phyloP scores from a whole-genome alignment of 2,888 invertebrate genomes.

The Agriopis leucophaearia region DNA sequence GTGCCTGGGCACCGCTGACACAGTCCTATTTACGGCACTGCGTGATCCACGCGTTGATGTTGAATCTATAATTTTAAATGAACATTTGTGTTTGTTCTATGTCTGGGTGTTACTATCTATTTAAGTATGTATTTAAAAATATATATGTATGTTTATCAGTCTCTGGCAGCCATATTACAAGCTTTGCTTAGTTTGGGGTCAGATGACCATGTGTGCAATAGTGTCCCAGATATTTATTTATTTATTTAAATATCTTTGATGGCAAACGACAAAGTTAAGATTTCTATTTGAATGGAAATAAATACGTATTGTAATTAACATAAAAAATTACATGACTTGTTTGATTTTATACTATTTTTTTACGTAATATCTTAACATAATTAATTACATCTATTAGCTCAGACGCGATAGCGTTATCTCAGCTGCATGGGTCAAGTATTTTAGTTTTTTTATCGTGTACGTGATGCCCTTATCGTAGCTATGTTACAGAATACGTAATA shows the following conservation, averaged over 20 bases:
- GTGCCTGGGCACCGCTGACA: no score
- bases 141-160: no score
- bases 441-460: conserved; percentile 61
- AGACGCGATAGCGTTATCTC: conserved; percentile 41
- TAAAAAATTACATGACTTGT: background rate
- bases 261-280: background rate
- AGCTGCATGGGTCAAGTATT: conserved; percentile 53
- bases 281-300: background rate
- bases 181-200: no score
- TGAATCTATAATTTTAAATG: no score
- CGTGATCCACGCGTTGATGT: no score
- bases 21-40: no score
- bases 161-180: no score
- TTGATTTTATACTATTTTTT: conserved; percentile 6
- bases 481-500: conserved; percentile 1
- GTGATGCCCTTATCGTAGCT: conserved; percentile 60
- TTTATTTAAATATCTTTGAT: background rate
- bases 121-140: no score
- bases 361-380: conserved; percentile 8
- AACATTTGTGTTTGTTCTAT: no score
- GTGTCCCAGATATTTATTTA: no score
- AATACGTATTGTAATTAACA: background rate
- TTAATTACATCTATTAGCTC: conserved; percentile 24
- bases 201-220: no score
- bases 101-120: no score